Evolutionary conservation across 2,888 invertebrate species (phyloP).

Genomic region (Drosophila ustulata): DNA sequence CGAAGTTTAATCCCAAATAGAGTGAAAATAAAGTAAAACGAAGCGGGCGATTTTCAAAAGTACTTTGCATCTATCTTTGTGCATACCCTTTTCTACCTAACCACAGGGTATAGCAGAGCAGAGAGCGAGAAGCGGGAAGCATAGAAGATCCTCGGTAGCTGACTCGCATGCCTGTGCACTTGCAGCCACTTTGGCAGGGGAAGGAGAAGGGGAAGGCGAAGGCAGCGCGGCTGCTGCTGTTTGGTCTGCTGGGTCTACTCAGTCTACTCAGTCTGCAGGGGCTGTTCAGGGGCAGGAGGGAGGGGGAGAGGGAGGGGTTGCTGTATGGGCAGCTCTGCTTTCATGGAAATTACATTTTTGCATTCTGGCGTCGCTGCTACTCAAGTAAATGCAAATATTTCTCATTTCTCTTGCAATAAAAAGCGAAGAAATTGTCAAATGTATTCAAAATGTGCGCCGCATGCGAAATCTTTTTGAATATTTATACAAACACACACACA

Average conservation of each 20-base stretch:
- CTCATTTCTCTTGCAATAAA: slow-evolving; percentile 77
- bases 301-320: not conserved
- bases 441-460: slow-evolving; percentile 81
- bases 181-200: slow-evolving; percentile 71
- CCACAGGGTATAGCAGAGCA: slow-evolving; percentile 7
- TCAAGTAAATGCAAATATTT: slow-evolving; percentile 82
- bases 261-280: slow-evolving; percentile 7
- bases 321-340: slow-evolving; percentile 56
- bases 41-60: too few relatives aligned
- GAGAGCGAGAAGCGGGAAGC: not conserved
- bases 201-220: not conserved
- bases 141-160: slow-evolving; percentile 26
- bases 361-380: slow-evolving; percentile 73
- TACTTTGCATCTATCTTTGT: too few relatives aligned
- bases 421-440: slow-evolving; percentile 74
- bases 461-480: slow-evolving; percentile 80
- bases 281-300: not conserved
- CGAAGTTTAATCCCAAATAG: too few relatives aligned
- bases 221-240: not conserved
- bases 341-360: slow-evolving; percentile 81
- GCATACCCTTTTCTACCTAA: too few relatives aligned
- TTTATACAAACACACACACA: slow-evolving; percentile 56
- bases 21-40: too few relatives aligned
- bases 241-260: not conserved
- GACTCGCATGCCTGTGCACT: slow-evolving; percentile 57